phyloP scores from a whole-genome alignment of 2,797 vertebrate species.

The Gymnoscopelus microlampas region DNA sequence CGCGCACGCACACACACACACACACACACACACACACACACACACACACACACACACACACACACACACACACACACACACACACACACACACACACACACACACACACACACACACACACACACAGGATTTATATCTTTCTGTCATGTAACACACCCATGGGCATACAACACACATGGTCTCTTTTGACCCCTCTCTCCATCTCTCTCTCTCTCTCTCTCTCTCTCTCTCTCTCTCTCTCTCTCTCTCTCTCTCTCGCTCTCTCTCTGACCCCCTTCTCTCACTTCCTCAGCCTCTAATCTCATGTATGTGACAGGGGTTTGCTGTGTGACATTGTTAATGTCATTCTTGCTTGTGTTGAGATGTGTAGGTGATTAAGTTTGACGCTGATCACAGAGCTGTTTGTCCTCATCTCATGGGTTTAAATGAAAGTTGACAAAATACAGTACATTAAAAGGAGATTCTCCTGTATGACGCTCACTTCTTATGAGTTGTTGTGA shows the following conservation, averaged over 20 bases:
- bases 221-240: not conserved
- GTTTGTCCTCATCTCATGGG: too few species aligned
- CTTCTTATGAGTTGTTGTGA: too few species aligned
- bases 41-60: constrained; percentile 1
- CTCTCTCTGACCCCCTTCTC: not conserved
- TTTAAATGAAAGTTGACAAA: too few species aligned
- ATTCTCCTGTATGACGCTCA: too few species aligned
- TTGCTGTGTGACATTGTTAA: too few species aligned
- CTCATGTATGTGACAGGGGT: too few species aligned
- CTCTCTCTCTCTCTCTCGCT: not conserved
- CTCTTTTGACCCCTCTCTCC: not conserved
- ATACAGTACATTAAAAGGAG: too few species aligned
- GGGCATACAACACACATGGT: not conserved
- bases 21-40: not conserved
- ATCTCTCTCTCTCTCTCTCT: not conserved
- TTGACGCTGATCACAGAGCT: too few species aligned
- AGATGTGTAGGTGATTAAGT: too few species aligned
- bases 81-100: constrained; percentile 2
- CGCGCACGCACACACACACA: not conserved
- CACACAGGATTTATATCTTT: not conserved
- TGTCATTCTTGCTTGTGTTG: too few species aligned
- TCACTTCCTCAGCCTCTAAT: too few species aligned
- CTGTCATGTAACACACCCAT: too few species aligned
- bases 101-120: constrained; percentile 2
- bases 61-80: not conserved